phyloP scores from a whole-genome alignment of 64 coral and sea anemone species.

The Montipora efflorescens region DNA sequence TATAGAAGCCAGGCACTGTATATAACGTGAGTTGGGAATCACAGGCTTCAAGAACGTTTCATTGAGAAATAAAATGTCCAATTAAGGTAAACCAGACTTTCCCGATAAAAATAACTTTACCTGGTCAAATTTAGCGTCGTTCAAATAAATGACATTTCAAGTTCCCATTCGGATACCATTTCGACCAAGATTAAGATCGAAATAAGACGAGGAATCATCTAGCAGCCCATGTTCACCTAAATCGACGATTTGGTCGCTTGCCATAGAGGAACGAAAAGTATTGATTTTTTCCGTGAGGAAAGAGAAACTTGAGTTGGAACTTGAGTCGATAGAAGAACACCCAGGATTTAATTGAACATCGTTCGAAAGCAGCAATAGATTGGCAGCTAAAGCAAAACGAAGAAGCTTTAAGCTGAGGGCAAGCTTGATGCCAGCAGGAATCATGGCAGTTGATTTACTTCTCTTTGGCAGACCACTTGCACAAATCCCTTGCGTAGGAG shows the following conservation, averaged over 20 bases:
- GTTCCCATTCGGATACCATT: not conserved
- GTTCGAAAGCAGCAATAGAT: not conserved
- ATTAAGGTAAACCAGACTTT: no score
- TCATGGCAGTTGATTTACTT: not conserved
- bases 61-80: no score
- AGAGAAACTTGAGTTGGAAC: not conserved
- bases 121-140: not conserved
- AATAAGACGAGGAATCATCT: not conserved
- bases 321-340: not conserved
- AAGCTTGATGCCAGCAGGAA: not conserved
- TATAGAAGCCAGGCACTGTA: no score
- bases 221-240: not conserved
- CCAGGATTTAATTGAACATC: not conserved
- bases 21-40: no score
- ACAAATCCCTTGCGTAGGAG: not conserved
- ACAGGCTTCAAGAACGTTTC: no score
- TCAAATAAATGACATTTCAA: not conserved
- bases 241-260: not conserved
- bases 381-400: not conserved
- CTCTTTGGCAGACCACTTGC: not conserved
- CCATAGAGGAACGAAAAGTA: not conserved
- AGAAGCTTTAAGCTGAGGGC: not conserved
- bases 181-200: not conserved
- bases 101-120: not conserved
- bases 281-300: not conserved